A percentile compares a stretch with the other conserved stretches of the same genome.
Evolutionary conservation across 2,888 invertebrate species (phyloP).

Genomic region (Eudasyphora cyanicolor): DNA sequence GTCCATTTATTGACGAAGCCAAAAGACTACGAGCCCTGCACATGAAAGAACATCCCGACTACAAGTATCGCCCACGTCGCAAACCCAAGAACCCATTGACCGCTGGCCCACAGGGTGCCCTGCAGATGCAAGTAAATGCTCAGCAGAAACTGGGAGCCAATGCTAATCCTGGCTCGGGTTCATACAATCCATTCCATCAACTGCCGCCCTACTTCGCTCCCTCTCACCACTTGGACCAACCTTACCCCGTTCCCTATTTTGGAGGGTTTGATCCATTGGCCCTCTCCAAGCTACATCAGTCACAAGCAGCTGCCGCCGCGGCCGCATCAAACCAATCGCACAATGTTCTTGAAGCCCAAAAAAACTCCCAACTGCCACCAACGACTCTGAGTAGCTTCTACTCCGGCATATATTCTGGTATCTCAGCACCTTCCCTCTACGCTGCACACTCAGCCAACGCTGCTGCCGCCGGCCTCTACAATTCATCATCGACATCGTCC

Average conservation of each 20-base stretch:
- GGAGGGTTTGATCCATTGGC: constrained; percentile 79
- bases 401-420: constrained; percentile 79
- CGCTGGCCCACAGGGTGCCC: constrained; percentile 76
- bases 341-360: constrained; percentile 77
- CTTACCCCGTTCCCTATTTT: constrained; percentile 80
- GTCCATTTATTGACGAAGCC: constrained; percentile 97
- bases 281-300: constrained; percentile 79
- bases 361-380: constrained; percentile 78
- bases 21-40: constrained; percentile 92
- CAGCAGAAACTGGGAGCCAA: constrained; percentile 74
- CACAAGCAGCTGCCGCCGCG: constrained; percentile 77
- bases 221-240: constrained; percentile 85
- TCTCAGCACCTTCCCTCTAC: constrained; percentile 78
- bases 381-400: constrained; percentile 79
- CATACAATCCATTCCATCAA: constrained; percentile 84
- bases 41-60: constrained; percentile 95
- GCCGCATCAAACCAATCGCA: constrained; percentile 77
- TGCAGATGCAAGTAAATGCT: constrained; percentile 75
- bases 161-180: constrained; percentile 79
- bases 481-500: constrained; percentile 79
- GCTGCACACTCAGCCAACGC: constrained; percentile 79
- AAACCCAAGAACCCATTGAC: constrained; percentile 89
- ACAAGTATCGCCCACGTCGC: constrained; percentile 92
- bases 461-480: constrained; percentile 78
- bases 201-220: constrained; percentile 89